Evolutionary conservation across 2,113 vertebrate genomes (phyloP), one percentile per base, ranked within the genome.

Genomic region (Lutjanus erythropterus): DNA sequence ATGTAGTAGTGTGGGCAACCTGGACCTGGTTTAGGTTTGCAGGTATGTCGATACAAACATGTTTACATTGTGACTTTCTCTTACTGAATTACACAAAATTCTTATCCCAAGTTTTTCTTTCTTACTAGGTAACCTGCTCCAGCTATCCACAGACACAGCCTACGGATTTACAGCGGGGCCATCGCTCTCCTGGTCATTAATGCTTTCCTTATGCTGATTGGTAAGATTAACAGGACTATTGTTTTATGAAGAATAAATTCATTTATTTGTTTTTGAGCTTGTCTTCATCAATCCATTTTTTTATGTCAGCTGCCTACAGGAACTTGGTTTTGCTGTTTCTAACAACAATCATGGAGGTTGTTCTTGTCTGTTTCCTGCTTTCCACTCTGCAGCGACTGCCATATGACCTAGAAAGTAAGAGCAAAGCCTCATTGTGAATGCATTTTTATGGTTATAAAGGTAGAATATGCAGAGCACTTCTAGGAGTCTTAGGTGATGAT

Each of bases 21-120:
- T 98, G 96, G 97, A 93, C 94, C 41, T 97, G 97, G 96, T 96
- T 96, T 75, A 94, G 95, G 9, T 94, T 97, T 88, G 94, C 96
- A 96, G 96, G 97, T 97, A 12, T 23, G 16, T 79, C 18, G 21
- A 3, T 47, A 6, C 6, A 78, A 75, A 55, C 4, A n/a, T 46
- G 25, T 49, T 18, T 2, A 39, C 2, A 39, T 12, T 2, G 8
- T 62, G 1, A 60, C 33, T 14, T 71, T 7, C 25, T 23, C 4
- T 46, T 1, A 33, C 6, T 67, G 7, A 74, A 42, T 59, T 31
- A 25, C 7, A 14, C 15, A 69, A 47, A 35, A 53, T 27, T 61
- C 3, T 81, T 2, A 85, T 6, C 11, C 1, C 1, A 16, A 3
- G 5, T 56, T 16, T 11, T 61, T 61, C 0, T 77, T 15, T 29